Evolutionary conservation across 2,797 vertebrate genomes (phyloP).

Genomic region (Thunnus albacares): DNA sequence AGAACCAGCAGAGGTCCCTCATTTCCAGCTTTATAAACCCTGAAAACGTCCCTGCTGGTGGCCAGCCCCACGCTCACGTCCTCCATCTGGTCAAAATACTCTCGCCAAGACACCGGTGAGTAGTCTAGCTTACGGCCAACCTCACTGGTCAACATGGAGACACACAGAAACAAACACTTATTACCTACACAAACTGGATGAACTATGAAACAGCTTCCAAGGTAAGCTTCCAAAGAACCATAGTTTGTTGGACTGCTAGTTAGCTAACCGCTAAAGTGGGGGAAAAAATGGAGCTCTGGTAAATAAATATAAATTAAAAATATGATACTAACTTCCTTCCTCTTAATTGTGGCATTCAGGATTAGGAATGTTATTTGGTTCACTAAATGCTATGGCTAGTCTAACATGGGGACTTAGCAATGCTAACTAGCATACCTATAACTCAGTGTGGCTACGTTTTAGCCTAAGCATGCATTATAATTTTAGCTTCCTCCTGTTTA

Average conservation of each 20-base stretch:
- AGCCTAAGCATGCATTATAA: neutral
- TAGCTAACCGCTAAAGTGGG: neutral
- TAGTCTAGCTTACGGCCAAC: constrained; percentile 66
- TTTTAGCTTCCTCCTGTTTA: neutral
- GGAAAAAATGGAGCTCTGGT: neutral
- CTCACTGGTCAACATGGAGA: constrained; percentile 54
- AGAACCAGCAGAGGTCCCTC: constrained; percentile 80
- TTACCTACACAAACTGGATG: neutral
- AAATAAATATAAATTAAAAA: neutral
- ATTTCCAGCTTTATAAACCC: constrained; percentile 74
- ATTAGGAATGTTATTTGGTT: neutral
- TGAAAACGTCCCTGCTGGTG: constrained; percentile 75
- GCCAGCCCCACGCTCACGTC: constrained; percentile 72
- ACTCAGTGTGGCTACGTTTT: too few species aligned
- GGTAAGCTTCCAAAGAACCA: neutral
- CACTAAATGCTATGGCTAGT: neutral
- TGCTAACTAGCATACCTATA: neutral
- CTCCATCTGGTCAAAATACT: constrained; percentile 81
- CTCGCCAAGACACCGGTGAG: constrained; percentile 80
- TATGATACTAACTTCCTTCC: neutral
- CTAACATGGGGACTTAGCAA: neutral
- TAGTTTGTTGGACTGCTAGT: neutral
- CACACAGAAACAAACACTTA: constrained; percentile 26
- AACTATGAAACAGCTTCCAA: neutral
- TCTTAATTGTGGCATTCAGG: too few species aligned